Evolutionary conservation across 2,888 invertebrate genomes (phyloP).

Genomic region (Adineta ricciae): DNA sequence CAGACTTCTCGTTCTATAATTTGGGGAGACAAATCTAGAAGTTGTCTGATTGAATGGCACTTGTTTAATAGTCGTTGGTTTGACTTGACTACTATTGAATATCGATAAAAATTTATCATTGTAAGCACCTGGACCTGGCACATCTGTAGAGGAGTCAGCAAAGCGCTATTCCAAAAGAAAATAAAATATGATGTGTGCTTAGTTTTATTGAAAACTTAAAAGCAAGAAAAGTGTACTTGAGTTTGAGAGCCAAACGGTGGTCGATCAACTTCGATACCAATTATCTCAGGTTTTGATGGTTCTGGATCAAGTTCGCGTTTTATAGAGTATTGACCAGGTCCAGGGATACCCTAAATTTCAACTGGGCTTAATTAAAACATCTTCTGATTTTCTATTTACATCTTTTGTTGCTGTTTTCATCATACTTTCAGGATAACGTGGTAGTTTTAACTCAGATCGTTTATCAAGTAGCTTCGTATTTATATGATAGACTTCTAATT

Average conservation of each 20-base stretch:
- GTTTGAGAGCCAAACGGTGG: conserved; percentile 49
- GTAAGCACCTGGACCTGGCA: conserved; percentile 48
- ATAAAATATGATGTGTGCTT: neutral
- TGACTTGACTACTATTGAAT: conserved; percentile 38
- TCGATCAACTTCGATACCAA: conserved; percentile 47
- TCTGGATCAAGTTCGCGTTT: conserved; percentile 43
- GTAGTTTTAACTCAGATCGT: conserved; percentile 43
- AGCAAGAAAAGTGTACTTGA: conserved; percentile 39
- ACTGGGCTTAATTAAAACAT: too few species aligned
- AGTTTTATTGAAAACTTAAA: neutral
- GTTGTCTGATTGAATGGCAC: conserved; percentile 49
- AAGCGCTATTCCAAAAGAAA: conserved; percentile 41
- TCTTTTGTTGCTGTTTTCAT: conserved; percentile 43
- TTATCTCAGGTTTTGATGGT: conserved; percentile 39
- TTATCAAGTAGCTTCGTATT: conserved; percentile 22
- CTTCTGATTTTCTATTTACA: conserved; percentile 37
- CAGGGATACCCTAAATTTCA: conserved; percentile 41
- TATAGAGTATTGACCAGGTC: conserved; percentile 48
- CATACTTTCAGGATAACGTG: conserved; percentile 46
- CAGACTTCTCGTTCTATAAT: conserved; percentile 3
- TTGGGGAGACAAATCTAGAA: conserved; percentile 40
- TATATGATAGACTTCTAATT: conserved; percentile 38
- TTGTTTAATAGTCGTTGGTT: conserved; percentile 45
- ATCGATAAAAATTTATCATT: conserved; percentile 42
- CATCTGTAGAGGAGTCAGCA: conserved; percentile 37